phyloP scores from a whole-genome alignment of 37 sponge, comb jelly and placozoan species.

The Tethya wilhelma region DNA sequence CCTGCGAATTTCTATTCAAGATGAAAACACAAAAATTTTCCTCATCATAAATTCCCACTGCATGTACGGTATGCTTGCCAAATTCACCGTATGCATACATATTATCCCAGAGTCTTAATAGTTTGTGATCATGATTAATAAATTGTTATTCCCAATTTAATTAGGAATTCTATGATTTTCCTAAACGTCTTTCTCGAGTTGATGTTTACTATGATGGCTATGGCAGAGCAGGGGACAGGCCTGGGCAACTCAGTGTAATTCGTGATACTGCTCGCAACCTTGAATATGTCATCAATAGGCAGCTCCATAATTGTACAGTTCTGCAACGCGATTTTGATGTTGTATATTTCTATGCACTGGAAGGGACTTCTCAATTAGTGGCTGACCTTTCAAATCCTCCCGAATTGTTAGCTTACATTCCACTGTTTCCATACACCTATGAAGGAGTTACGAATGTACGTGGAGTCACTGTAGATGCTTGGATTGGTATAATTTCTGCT shows the following conservation, averaged over 20 bases:
- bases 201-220: conserved; percentile 9
- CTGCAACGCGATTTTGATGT: conserved; percentile 7
- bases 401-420: not conserved
- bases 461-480: conserved; percentile 46
- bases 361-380: conserved; percentile 1
- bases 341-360: conserved; percentile 1
- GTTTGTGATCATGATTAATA: too few species aligned
- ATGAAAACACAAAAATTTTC: too few species aligned
- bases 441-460: conserved; percentile 55
- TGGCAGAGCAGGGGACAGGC: not conserved
- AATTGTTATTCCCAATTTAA: not conserved
- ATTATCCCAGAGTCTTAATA: too few species aligned
- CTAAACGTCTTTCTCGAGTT: conserved; percentile 4
- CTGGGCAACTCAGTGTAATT: conserved; percentile 15
- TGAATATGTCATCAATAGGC: conserved; percentile 39
- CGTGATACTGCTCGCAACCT: conserved; percentile 32
- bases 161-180: conserved; percentile 40
- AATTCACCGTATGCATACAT: too few species aligned
- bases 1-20: too few species aligned
- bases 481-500: conserved; percentile 13
- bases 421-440: conserved; percentile 30
- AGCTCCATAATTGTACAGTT: conserved; percentile 12
- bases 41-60: too few species aligned
- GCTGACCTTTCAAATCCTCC: not conserved
- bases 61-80: too few species aligned